Evolutionary conservation across 2,888 invertebrate genomes (phyloP).

Genomic region (Onchidella celtica): DNA sequence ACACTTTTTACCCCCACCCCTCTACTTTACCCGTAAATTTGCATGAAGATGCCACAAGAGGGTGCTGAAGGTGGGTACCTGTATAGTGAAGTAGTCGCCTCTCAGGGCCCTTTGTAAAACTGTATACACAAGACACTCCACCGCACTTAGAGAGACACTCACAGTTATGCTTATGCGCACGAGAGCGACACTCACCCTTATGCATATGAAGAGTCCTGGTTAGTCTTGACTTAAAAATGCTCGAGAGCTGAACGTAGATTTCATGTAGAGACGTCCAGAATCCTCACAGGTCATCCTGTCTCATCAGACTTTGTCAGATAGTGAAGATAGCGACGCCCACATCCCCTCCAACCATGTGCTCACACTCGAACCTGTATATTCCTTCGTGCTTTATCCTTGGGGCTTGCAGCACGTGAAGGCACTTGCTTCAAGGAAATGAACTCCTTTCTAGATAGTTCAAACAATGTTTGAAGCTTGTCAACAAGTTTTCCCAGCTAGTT

Average conservation of each 20-base stretch:
- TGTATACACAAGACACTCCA: constrained; percentile 42
- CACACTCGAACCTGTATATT: not conserved
- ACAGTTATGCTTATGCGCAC: constrained; percentile 2
- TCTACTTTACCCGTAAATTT: constrained; percentile 32
- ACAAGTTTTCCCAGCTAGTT: not conserved
- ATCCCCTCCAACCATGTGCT: not conserved
- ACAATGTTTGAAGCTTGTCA: constrained; percentile 18
- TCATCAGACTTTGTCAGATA: constrained; percentile 24
- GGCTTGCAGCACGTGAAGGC: not conserved
- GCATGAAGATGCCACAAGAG: constrained; percentile 43
- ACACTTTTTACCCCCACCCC: not conserved
- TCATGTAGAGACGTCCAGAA: not conserved
- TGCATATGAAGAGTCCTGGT: constrained; percentile 33
- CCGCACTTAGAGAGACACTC: constrained; percentile 33
- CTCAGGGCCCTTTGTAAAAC: constrained; percentile 43
- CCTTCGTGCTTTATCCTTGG: not conserved
- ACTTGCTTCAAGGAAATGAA: not conserved
- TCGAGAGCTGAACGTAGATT: constrained; percentile 18
- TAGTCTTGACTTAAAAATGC: constrained; percentile 36
- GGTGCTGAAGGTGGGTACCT: constrained; percentile 40
- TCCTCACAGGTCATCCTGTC: constrained; percentile 7
- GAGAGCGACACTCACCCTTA: constrained; percentile 19
- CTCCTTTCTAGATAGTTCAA: constrained; percentile 12
- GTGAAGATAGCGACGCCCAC: constrained; percentile 40
- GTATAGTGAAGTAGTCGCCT: constrained; percentile 30